Percentiles rank a stretch among this genome's conserved stretches.
Evolutionary conservation across 1,140 invertebrate species (phyloP).

Genomic region (Hypsibius dujardini): DNA sequence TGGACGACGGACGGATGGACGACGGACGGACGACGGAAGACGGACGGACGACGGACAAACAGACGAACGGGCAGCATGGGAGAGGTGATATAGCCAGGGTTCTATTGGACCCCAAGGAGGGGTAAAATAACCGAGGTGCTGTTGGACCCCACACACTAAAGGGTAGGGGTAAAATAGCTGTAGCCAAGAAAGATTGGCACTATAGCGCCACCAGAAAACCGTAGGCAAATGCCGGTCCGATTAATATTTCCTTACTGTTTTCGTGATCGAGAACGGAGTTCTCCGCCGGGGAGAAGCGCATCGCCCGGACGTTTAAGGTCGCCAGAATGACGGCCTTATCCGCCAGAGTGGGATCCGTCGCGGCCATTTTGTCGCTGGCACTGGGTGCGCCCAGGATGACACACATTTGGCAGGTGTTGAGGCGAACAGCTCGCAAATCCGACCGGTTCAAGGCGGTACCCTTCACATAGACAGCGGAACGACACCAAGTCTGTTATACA

Average conservation of each 20-base stretch:
- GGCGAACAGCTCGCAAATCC: not conserved
- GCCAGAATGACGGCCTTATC: conserved; percentile 12
- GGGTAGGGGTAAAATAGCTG: too few relatives aligned
- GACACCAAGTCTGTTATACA: too few relatives aligned
- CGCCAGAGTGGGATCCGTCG: not conserved
- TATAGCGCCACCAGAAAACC: not conserved
- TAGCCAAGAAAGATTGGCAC: not conserved
- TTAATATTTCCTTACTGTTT: not conserved
- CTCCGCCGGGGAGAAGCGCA: not conserved
- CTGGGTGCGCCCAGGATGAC: conserved; percentile 6
- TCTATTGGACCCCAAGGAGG: too few relatives aligned
- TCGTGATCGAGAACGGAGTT: not conserved
- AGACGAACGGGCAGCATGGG: too few relatives aligned
- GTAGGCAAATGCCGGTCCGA: not conserved
- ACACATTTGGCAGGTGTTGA: conserved; percentile 1
- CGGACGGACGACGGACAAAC: too few relatives aligned
- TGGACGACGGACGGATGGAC: too few relatives aligned
- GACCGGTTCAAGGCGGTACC: not conserved
- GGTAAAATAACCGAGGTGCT: too few relatives aligned
- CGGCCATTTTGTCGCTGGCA: not conserved
- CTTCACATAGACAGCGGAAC: too few relatives aligned
- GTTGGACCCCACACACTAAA: too few relatives aligned
- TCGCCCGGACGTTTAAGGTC: not conserved
- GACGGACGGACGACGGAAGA: too few relatives aligned
- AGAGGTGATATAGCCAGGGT: too few relatives aligned